Conservation (phyloP, 2,113 vertebrate species). For the Esox niger region DNA sequence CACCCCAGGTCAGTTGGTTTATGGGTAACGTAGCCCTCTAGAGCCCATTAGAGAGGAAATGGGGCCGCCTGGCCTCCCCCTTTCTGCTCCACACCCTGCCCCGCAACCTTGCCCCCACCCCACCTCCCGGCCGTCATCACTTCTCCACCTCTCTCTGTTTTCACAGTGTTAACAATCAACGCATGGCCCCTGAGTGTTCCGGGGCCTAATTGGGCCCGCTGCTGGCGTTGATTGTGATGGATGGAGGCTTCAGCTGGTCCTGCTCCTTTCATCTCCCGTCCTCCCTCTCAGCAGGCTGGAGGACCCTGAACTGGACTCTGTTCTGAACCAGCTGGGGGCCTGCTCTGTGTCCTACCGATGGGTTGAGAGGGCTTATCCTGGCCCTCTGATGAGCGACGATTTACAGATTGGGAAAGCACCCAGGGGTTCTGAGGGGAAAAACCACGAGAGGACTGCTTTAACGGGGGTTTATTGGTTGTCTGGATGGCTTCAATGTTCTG, state of each 20-base stretch:
- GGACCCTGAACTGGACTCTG: neutral
- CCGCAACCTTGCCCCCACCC: conserved; percentile 33
- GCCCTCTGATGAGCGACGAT: no score
- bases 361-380: no score
- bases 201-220: conserved; percentile 65
- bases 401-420: no score
- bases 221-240: conserved; percentile 73
- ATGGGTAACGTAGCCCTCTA: conserved; percentile 59
- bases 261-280: conserved; percentile 37
- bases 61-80: conserved; percentile 49
- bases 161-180: conserved; percentile 70
- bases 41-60: conserved; percentile 74
- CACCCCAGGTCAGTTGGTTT: conserved; percentile 64
- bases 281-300: conserved; percentile 7
- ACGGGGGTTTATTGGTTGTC: no score
- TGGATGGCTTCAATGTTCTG: no score
- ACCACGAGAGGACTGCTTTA: no score
- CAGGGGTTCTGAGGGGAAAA: no score
- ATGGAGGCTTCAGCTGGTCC: conserved; percentile 49
- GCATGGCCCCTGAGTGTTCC: conserved; percentile 68
- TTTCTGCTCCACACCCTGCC: neutral
- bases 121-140: conserved; percentile 8
- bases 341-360: neutral
- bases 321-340: no score
- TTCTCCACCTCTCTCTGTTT: conserved; percentile 48